Conservation (phyloP, 2,113 vertebrate genomes). For the Mus spicilegus region DNA sequence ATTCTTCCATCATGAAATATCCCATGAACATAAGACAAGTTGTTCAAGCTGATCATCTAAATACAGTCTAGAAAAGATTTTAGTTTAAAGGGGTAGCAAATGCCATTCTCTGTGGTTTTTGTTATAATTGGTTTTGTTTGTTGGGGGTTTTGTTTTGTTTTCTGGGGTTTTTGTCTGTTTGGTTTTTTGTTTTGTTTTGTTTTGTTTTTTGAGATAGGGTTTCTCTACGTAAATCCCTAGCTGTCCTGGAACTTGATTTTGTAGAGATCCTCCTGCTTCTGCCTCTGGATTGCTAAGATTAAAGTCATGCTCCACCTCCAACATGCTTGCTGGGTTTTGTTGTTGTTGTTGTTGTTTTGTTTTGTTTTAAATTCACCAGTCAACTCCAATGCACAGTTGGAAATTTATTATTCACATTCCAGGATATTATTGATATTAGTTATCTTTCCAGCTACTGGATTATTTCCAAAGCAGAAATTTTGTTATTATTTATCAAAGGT, state of each 20-base stretch:
- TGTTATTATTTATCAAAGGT: constrained; percentile 25
- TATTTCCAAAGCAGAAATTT: constrained; percentile 51
- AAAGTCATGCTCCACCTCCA: not conserved
- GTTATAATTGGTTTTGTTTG: not conserved
- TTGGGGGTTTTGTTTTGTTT: not conserved
- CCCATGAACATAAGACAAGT: not conserved
- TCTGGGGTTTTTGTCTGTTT: not conserved
- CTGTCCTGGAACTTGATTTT: not conserved
- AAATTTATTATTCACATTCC: constrained; percentile 50
- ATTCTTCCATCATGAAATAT: constrained; percentile 31
- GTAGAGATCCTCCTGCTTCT: not conserved
- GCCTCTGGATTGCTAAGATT: not conserved
- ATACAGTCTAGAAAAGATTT: constrained; percentile 39
- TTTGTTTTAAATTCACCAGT: constrained; percentile 7
- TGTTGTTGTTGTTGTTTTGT: not conserved
- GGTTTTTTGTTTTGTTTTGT: no score
- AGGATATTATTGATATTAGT: not conserved
- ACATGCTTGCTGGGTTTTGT: not conserved
- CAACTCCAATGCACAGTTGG: not conserved
- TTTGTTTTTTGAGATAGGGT: not conserved
- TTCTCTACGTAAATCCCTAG: not conserved
- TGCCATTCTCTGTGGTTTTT: not conserved
- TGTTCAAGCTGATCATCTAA: not conserved
- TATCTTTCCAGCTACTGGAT: constrained; percentile 35
- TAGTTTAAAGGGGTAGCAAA: constrained; percentile 1